Evolutionary conservation across 2,888 invertebrate species (phyloP).

Genomic region (Chaitophorus viminalis): DNA sequence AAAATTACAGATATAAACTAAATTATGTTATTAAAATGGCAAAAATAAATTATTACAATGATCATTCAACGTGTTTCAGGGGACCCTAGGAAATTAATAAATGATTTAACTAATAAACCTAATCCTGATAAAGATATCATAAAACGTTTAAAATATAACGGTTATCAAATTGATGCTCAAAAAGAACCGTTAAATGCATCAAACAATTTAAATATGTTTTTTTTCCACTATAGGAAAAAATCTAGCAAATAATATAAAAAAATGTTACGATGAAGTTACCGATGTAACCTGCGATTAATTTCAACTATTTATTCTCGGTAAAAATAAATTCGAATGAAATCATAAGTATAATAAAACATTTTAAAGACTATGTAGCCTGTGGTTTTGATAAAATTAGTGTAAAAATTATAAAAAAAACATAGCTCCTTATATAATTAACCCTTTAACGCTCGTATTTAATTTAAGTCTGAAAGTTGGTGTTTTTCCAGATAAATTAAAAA

Average conservation of each 20-base stretch:
- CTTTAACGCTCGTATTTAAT: not conserved
- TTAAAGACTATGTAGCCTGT: not conserved
- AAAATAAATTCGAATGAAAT: not conserved
- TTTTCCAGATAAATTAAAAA: not conserved
- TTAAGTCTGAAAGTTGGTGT: not conserved
- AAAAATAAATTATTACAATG: constrained; percentile 39
- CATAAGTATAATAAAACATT: not conserved
- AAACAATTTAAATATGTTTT: constrained; percentile 15
- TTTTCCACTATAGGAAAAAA: not conserved
- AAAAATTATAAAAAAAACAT: not conserved
- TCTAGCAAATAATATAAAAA: constrained; percentile 19
- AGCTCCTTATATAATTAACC: not conserved
- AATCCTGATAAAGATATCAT: constrained; percentile 9
- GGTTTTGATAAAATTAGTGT: not conserved
- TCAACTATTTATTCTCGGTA: not conserved
- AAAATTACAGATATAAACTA: constrained; percentile 12
- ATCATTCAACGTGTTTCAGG: not conserved
- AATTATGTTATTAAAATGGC: constrained; percentile 25
- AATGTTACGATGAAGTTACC: not conserved
- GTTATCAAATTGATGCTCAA: not conserved
- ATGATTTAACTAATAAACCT: constrained; percentile 12
- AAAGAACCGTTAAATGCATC: not conserved
- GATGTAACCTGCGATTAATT: not conserved
- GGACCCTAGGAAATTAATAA: constrained; percentile 22
- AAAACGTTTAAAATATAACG: constrained; percentile 1